These are phyloP conservation scores for Exocentrus adspersus DNA, from an alignment of 2,888 invertebrate species.

Conservation along the genomic window DNA sequence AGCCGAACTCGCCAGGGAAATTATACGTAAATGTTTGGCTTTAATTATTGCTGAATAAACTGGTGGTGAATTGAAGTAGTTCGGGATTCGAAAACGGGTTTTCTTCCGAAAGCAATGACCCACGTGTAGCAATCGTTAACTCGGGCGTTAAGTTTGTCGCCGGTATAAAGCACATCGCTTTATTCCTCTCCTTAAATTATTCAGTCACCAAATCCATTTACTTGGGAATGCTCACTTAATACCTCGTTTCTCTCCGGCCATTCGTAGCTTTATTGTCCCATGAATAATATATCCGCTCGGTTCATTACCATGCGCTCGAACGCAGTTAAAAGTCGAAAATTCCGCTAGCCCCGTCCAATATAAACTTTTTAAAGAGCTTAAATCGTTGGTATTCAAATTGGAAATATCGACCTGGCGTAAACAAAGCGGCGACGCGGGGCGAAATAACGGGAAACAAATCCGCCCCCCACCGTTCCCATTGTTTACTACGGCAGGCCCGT, in stretches of 20 bases:
- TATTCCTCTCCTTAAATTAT: too few relatives aligned
- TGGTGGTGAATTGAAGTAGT: not conserved
- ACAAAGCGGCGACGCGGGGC: not conserved
- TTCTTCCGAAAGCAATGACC: too few relatives aligned
- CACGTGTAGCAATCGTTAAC: too few relatives aligned
- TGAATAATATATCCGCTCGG: not conserved
- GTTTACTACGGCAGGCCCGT: not conserved
- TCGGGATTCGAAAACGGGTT: too few relatives aligned
- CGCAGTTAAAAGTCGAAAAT: not conserved
- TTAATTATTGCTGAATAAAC: conserved; percentile 3
- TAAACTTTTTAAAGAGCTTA: conserved; percentile 11
- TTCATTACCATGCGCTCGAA: not conserved
- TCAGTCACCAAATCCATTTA: too few relatives aligned
- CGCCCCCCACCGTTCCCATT: conserved; percentile 9
- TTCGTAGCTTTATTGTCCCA: not conserved
- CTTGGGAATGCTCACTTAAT: not conserved
- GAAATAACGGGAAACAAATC: conserved; percentile 9
- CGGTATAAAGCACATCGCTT: too few relatives aligned
- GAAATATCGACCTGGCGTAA: conserved; percentile 6
- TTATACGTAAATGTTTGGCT: not conserved
- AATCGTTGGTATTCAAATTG: conserved; percentile 8
- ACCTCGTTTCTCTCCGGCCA: not conserved
- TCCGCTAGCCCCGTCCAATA: not conserved
- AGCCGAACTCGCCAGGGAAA: not conserved
- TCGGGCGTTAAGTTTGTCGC: too few relatives aligned